Base-by-base conservation (phyloP, 2,113 vertebrate species). In the Dicentrarchus labrax region DNA sequence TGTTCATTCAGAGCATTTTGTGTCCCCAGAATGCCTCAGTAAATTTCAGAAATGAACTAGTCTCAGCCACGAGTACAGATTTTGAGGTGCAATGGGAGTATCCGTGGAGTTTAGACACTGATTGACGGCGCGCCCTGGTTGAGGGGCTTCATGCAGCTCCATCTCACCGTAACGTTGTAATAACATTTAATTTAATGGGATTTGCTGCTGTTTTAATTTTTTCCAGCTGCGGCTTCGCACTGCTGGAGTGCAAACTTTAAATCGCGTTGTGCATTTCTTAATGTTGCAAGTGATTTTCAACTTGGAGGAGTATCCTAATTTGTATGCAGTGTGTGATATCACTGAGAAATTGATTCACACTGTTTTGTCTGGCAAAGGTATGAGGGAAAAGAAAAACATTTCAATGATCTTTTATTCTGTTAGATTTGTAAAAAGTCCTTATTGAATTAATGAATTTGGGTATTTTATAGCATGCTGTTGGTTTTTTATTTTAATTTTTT, bases 71-170 rank as follows among this genome's bases (percentile, higher is more conserved):
- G 47, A 80, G 74, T 51, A 0, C 0, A 24, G 7, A 24, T 10
- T 38, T 10, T 19, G 48, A 38, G 47, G 67, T 65, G 64, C 3
- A 12, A 38, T 43, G 82, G 84, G 86, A 83, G 86, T 82, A 78
- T 87, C 82, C 6, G n/a, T 77, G 76, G 89, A 92, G 87, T 88
- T 89, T 6, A 50, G 75, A 65, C 76, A 10, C 17, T 88, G 89
- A 85, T 67, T 87, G 86, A 82, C 30, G 78, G 67, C 66, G 72
- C 82, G 30, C 78, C 76, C 72, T 76, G 74, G 16, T 65, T 5
- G 67, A 54, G 41, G 61, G 72, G 72, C 84, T 77, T 68, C 90
- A 54, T 48, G 82, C 82, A 65, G 82, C 82, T 87, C 77, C 88
- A 59, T 36, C 86, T 76, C 75, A 51, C 21, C 15, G 15, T 36